Conservation (phyloP, 2,113 vertebrate genomes). For the Ophthalmotilapia sp. region DNA sequence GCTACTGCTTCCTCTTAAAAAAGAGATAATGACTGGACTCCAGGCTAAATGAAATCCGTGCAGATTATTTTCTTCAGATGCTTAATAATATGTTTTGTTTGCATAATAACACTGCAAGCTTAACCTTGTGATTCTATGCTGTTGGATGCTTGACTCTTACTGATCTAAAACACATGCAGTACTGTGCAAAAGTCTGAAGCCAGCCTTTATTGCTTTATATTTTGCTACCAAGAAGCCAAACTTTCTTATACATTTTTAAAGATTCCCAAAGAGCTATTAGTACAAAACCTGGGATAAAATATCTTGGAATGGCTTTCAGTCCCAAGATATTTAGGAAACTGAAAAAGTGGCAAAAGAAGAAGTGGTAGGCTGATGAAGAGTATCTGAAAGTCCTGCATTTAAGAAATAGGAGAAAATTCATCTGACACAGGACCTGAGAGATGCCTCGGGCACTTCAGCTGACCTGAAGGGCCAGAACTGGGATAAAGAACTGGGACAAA, state of each 20-base stretch:
- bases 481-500: not conserved
- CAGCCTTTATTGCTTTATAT: not conserved
- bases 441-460: not conserved
- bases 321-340: not conserved
- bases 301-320: not conserved
- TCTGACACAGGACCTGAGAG: not conserved
- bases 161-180: not conserved
- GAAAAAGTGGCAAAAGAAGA: not conserved
- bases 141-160: not conserved
- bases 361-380: not conserved
- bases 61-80: not conserved
- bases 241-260: not conserved
- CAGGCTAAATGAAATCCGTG: not conserved
- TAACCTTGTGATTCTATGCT: not conserved
- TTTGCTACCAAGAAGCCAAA: not conserved
- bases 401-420: not conserved
- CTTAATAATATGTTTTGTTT: not conserved
- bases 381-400: not conserved
- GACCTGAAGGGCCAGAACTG: not conserved
- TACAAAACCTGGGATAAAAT: not conserved
- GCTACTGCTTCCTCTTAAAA: slow-evolving; percentile 2
- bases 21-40: not conserved
- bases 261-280: not conserved
- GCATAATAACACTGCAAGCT: not conserved
- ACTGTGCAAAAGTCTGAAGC: not conserved